These are phyloP conservation scores for Amiota minor DNA, from an alignment of 2,888 invertebrate genomes.

Conservation along the genomic window DNA sequence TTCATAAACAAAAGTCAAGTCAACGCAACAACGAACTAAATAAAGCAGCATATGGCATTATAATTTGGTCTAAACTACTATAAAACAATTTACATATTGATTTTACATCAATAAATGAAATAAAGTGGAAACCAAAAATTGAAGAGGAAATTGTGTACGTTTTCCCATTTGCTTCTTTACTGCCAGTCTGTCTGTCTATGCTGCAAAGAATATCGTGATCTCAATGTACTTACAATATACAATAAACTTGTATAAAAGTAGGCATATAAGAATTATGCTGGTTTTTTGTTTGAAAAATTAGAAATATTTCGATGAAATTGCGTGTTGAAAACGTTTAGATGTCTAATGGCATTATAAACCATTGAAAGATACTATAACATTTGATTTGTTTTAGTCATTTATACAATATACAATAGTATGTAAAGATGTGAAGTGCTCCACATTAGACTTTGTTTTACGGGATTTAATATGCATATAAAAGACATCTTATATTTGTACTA, in stretches of 20 bases:
- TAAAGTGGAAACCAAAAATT: slow-evolving; percentile 32
- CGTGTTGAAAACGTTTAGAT: slow-evolving; percentile 4
- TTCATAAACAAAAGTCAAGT: slow-evolving; percentile 56
- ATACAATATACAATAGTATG: too few species aligned
- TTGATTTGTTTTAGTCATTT: too few species aligned
- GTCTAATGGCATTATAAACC: background rate
- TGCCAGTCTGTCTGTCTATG: too few species aligned
- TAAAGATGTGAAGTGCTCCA: too few species aligned
- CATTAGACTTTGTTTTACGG: too few species aligned
- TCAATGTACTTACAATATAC: too few species aligned
- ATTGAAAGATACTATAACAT: background rate
- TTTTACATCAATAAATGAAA: slow-evolving; percentile 37
- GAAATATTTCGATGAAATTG: slow-evolving; percentile 11
- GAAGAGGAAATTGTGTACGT: slow-evolving; percentile 56
- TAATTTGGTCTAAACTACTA: background rate
- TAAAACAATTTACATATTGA: slow-evolving; percentile 9
- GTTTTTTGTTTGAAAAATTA: background rate
- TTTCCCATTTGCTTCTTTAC: slow-evolving; percentile 13
- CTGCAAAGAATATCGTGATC: slow-evolving; percentile 18
- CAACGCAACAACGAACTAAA: background rate
- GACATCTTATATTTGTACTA: too few species aligned
- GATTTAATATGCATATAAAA: too few species aligned
- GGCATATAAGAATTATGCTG: background rate
- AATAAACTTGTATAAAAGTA: background rate
- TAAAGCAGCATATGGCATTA: background rate